A percentile compares a stretch with the other conserved stretches of the same genome.
Conservation (phyloP, 64 coral and sea anemone species). For the Stichodactyla helianthus region DNA sequence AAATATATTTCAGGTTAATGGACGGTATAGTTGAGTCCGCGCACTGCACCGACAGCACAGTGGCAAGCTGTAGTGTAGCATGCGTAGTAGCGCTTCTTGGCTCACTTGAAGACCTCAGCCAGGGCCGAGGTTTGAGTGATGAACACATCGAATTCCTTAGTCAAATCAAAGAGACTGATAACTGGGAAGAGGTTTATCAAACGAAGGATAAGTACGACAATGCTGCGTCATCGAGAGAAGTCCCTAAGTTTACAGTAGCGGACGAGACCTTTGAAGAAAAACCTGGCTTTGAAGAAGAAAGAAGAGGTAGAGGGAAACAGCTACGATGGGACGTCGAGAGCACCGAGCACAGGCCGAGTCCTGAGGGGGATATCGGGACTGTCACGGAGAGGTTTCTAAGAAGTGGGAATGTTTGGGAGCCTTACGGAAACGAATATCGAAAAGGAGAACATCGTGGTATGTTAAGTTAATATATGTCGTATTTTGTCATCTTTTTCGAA, state of each 20-base stretch:
- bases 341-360: constrained; percentile 16
- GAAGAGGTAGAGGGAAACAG: constrained; percentile 16
- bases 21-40: constrained; percentile 94
- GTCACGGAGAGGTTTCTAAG: constrained; percentile 81
- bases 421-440: constrained; percentile 33
- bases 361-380: constrained; percentile 75
- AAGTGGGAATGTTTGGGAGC: constrained; percentile 68
- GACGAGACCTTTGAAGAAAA: constrained; percentile 60
- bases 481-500: too few species aligned
- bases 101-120: constrained; percentile 92
- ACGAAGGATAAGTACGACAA: constrained; percentile 69
- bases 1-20: constrained; percentile 51
- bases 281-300: constrained; percentile 26
- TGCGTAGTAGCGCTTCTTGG: constrained; percentile 93
- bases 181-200: constrained; percentile 70
- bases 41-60: constrained; percentile 77
- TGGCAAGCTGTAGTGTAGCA: constrained; percentile 95
- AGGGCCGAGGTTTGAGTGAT: constrained; percentile 78
- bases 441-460: constrained; percentile 35
- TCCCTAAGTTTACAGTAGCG: constrained; percentile 74
- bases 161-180: constrained; percentile 84
- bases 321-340: neutral
- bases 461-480: neutral
- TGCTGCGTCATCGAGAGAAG: constrained; percentile 66
- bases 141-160: constrained; percentile 89